Percentiles rank a stretch among this genome's conserved stretches.
Conservation (phyloP, 2,113 vertebrate species). For the Amblyopsis rosae region DNA sequence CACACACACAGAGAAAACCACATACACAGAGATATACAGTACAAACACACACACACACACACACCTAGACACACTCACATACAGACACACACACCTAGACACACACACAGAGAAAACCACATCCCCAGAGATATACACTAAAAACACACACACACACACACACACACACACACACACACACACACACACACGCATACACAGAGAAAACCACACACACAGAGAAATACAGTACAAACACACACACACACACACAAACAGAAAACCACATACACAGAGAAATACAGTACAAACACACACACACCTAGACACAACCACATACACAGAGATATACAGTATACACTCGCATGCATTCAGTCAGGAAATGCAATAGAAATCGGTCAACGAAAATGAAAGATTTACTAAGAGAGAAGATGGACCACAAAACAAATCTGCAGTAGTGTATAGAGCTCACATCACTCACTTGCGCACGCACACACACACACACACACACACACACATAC, state of each 20-base stretch:
- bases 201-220: no score
- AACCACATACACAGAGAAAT: background rate
- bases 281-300: background rate
- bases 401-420: no score
- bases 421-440: no score
- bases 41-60: background rate
- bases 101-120: no score
- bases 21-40: background rate
- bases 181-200: no score
- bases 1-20: slow-evolving; percentile 4
- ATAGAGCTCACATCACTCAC: background rate
- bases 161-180: no score
- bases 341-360: background rate
- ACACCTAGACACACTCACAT: background rate
- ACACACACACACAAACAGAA: no score
- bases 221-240: background rate
- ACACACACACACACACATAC: slow-evolving; percentile 2
- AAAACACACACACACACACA: no score
- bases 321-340: background rate
- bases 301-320: background rate
- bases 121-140: no score
- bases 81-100: background rate
- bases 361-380: background rate
- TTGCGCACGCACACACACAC: background rate
- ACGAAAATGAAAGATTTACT: no score